These are phyloP conservation scores for Pterophyllum scalare DNA, from an alignment of 2,113 vertebrate species.

Conservation along the genomic window DNA sequence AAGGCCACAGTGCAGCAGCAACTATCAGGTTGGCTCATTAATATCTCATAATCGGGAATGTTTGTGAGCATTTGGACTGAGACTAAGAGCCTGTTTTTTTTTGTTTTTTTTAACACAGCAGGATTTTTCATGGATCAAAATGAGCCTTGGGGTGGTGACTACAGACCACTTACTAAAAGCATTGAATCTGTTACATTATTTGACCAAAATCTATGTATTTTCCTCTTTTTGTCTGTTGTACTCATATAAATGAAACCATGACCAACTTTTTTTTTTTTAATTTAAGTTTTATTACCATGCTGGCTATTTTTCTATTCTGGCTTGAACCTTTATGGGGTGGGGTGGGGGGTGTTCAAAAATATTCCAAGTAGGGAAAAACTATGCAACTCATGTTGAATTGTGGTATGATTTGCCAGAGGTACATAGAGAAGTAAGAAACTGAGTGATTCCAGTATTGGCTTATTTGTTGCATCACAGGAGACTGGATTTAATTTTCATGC, in stretches of 20 bases:
- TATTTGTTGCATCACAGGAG: background rate
- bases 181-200: background rate
- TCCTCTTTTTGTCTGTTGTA: background rate
- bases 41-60: background rate
- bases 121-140: background rate
- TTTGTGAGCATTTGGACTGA: constrained; percentile 7
- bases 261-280: too few species aligned
- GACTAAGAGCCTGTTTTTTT: background rate
- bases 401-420: background rate
- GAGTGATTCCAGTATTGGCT: background rate
- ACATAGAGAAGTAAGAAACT: background rate
- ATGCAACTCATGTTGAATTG: background rate
- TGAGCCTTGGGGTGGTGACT: background rate
- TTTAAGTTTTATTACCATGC: background rate
- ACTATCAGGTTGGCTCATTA: constrained; percentile 9
- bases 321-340: background rate
- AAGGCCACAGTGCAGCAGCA: background rate
- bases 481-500: background rate
- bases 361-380: too few species aligned
- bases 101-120: background rate
- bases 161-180: background rate
- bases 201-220: background rate
- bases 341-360: background rate
- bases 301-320: background rate
- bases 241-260: background rate